Base-by-base conservation (phyloP, 1,140 invertebrate species). In the Nasonia vitripennis region DNA sequence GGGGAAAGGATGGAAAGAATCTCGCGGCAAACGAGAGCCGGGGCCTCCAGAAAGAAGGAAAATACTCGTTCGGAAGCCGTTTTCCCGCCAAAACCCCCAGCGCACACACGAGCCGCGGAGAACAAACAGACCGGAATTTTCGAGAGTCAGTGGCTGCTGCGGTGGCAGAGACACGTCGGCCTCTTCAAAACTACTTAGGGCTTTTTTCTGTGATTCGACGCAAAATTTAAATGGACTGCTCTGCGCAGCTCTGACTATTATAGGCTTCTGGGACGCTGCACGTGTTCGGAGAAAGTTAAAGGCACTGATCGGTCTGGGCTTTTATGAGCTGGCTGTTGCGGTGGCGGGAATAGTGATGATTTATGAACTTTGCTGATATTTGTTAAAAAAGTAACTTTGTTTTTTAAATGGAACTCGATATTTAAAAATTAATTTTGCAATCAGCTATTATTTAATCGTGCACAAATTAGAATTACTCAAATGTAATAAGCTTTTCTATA, bases 51-150 rank as follows among this genome's bases (percentile, higher is more conserved):
- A 34, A 71, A 71, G 41, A 62, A 27, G 12, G 20, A 78, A 70
- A 83, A 62, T n/a, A 11, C 67, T 78, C 51, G 20, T 71, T 62
- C 83, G 23, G 83, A 78, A 84, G 83, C 27, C 23, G 11, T 62
- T 45, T 41, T 31, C 51, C 51, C 77, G 51, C 77, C 73, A 75
- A 75, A 75, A 75, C 27, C 9, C 2, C 23, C 7, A 4, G 27
- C 70, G 68, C 68, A 20, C 23, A 27, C 75, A 34, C 48, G n/a
- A 67, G 41, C 5, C 4, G 31, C 1, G 14, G 45, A 78, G 51
- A 78, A 67, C 77, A 67, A 78, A 78, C 51, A 62, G 77, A 55
- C 51, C 37, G n/a, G 37, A 17, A 34, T 10, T 55, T 10, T 78
- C 27, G 12, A 62, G 77, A 27, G 51, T n/a, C 73, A n/a, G 73